Percentiles rank a stretch among this genome's conserved stretches.
Conservation (phyloP, 2,797 vertebrate species). For the Gila robusta region DNA sequence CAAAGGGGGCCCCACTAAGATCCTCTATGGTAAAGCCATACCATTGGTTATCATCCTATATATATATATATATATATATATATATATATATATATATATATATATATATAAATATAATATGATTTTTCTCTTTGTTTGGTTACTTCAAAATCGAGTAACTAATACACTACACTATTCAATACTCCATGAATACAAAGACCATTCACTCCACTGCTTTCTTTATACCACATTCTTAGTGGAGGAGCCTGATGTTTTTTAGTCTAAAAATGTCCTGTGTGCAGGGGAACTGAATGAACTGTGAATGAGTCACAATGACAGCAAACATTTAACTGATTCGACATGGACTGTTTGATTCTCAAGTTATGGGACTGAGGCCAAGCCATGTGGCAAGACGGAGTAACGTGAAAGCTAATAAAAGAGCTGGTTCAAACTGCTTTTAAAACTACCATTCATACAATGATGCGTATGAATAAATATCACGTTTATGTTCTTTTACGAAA, state of each 20-base stretch:
- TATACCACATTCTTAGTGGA: neutral
- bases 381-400: slow-evolving; percentile 28
- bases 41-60: neutral
- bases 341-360: slow-evolving; percentile 23
- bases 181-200: neutral
- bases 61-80: no score
- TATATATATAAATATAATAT: no score
- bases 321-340: slow-evolving; percentile 36
- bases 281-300: neutral
- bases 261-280: slow-evolving; percentile 30
- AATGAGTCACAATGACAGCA: slow-evolving; percentile 24
- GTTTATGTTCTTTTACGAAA: neutral
- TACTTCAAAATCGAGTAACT: neutral
- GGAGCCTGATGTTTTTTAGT: neutral
- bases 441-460: neutral
- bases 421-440: neutral
- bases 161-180: neutral
- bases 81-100: no score
- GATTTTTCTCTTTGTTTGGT: neutral
- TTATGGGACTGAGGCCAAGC: slow-evolving; percentile 18
- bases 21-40: neutral
- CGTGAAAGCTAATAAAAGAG: slow-evolving; percentile 10
- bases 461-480: neutral
- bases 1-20: no score
- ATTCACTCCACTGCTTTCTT: neutral